Evolutionary conservation across 2,888 invertebrate genomes (phyloP).

Genomic region (Notodonta ziczac): DNA sequence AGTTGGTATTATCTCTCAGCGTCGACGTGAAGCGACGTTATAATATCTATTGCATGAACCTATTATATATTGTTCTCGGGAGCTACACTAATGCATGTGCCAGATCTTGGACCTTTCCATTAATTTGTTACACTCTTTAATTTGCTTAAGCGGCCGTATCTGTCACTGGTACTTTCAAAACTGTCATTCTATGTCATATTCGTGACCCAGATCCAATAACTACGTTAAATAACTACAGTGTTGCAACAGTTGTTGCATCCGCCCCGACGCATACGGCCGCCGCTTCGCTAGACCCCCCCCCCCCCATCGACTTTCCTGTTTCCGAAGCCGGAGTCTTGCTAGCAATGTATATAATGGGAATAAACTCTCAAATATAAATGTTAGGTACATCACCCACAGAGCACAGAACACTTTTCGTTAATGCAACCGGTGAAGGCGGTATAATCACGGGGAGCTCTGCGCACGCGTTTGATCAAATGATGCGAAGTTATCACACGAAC

Average conservation of each 20-base stretch:
- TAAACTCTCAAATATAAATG: conserved; percentile 82
- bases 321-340: conserved; percentile 80
- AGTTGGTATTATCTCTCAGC: no score
- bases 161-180: conserved; percentile 21
- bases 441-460: conserved; percentile 62
- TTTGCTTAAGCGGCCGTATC: conserved; percentile 42
- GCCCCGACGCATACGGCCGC: conserved; percentile 40
- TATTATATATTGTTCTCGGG: no score
- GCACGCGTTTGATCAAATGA: conserved; percentile 73
- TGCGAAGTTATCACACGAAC: conserved; percentile 71
- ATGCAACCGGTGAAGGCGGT: conserved; percentile 48
- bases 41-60: no score
- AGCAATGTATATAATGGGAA: conserved; percentile 64
- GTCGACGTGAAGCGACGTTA: no score
- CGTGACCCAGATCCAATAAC: background rate
- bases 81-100: conserved; percentile 39
- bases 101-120: conserved; percentile 36
- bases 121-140: conserved; percentile 35
- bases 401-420: conserved; percentile 76
- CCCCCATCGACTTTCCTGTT: conserved; percentile 80
- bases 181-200: conserved; percentile 13
- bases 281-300: conserved; percentile 66
- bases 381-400: conserved; percentile 82
- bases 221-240: background rate
- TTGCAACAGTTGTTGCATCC: conserved; percentile 18